A percentile compares a stretch with the other conserved stretches of the same genome.
These are phyloP conservation scores for Nemurella pictetii DNA, from an alignment of 2,888 invertebrate genomes.

Conservation along the genomic window DNA sequence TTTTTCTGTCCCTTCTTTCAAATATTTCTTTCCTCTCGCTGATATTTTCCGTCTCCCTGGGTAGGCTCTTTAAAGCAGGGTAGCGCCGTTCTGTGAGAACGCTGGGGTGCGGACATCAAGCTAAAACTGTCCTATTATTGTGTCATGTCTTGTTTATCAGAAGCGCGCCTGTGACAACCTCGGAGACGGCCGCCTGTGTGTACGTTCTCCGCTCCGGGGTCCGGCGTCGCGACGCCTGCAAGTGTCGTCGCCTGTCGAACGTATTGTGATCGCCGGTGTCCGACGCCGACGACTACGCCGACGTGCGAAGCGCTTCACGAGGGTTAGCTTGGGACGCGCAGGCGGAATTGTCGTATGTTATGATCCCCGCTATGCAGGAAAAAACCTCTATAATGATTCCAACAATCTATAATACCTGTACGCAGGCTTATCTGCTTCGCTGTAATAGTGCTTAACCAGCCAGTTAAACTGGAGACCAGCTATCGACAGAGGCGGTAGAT, in stretches of 20 bases:
- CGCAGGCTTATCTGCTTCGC: no score
- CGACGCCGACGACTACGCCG: neutral
- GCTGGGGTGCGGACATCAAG: slow-evolving; percentile 9
- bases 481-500: no score
- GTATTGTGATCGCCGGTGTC: neutral
- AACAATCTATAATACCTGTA: no score
- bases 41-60: neutral
- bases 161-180: neutral
- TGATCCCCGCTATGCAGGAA: no score
- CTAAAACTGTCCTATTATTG: slow-evolving; percentile 29
- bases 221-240: neutral
- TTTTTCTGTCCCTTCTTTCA: neutral
- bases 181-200: neutral
- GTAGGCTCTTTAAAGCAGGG: neutral
- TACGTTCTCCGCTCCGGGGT: neutral
- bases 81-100: neutral
- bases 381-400: no score
- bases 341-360: no score
- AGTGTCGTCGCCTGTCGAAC: neutral
- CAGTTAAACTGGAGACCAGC: no score
- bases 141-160: slow-evolving; percentile 19
- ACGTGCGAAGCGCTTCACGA: neutral
- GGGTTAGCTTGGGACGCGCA: no score
- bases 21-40: slow-evolving; percentile 14
- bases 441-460: no score